Percentiles rank a stretch among this genome's conserved stretches.
Evolutionary conservation across 2,888 invertebrate genomes (phyloP).

Genomic region (Thecocarcelia acutangulata): DNA sequence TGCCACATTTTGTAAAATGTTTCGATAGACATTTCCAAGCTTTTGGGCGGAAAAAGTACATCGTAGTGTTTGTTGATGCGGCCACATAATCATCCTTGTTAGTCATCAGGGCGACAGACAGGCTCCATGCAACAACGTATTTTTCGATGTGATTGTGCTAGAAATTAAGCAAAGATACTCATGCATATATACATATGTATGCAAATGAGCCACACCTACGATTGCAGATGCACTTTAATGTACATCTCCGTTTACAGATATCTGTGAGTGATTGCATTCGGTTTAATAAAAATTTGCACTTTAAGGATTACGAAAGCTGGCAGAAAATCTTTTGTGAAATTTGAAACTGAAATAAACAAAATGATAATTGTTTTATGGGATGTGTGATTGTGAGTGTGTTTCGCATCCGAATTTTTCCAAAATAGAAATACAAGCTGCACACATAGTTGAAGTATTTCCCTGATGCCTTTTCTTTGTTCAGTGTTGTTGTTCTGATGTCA

Average conservation of each 20-base stretch:
- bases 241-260: background rate
- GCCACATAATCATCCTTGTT: slow-evolving; percentile 57
- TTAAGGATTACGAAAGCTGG: slow-evolving; percentile 65
- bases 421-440: slow-evolving; percentile 42
- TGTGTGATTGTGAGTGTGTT: background rate
- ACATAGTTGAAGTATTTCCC: slow-evolving; percentile 40
- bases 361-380: slow-evolving; percentile 57
- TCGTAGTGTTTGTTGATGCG: slow-evolving; percentile 60
- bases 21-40: slow-evolving; percentile 34
- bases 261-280: slow-evolving; percentile 17
- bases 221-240: background rate
- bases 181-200: background rate
- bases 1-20: background rate
- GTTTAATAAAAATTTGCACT: slow-evolving; percentile 65
- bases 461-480: slow-evolving; percentile 6
- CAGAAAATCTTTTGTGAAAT: slow-evolving; percentile 62
- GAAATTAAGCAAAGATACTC: background rate
- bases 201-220: background rate
- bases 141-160: background rate
- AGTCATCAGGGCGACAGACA: background rate
- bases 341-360: slow-evolving; percentile 60
- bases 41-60: slow-evolving; percentile 61
- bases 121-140: background rate
- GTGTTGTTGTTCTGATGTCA: slow-evolving; percentile 29
- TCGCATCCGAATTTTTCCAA: slow-evolving; percentile 39